These are phyloP conservation scores for Palloptera scutellata DNA, from an alignment of 2,888 invertebrate genomes.

Conservation along the genomic window DNA sequence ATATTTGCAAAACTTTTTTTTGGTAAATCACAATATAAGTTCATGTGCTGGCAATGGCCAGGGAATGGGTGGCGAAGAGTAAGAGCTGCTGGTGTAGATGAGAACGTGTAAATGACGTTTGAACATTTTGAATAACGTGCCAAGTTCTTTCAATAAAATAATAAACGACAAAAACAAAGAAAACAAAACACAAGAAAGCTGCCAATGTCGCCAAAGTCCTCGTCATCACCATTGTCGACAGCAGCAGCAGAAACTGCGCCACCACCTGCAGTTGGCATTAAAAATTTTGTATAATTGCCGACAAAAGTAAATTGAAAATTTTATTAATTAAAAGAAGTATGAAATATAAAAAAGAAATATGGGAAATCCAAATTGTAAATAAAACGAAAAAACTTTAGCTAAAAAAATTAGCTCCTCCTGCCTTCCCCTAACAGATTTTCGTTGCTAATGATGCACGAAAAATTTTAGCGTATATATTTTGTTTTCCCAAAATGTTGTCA, in stretches of 20 bases:
- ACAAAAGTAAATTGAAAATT: slow-evolving; percentile 31
- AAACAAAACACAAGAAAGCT: background rate
- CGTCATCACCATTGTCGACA: slow-evolving; percentile 15
- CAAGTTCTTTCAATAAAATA: slow-evolving; percentile 44
- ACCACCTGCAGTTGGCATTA: slow-evolving; percentile 46
- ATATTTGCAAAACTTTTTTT: too few relatives aligned
- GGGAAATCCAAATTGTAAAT: too few relatives aligned
- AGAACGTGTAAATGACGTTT: slow-evolving; percentile 41
- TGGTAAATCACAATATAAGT: too few relatives aligned
- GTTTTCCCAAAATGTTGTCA: too few relatives aligned
- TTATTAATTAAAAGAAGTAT: slow-evolving; percentile 42
- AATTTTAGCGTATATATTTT: too few relatives aligned
- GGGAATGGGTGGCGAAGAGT: background rate
- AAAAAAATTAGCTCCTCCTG: background rate
- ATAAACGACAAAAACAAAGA: slow-evolving; percentile 13
- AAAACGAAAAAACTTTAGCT: too few relatives aligned
- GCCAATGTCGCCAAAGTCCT: slow-evolving; percentile 8
- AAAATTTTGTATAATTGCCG: slow-evolving; percentile 41
- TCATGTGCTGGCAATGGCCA: too few relatives aligned
- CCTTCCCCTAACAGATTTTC: too few relatives aligned
- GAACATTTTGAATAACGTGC: slow-evolving; percentile 46
- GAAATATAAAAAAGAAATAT: slow-evolving; percentile 17
- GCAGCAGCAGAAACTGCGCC: slow-evolving; percentile 33
- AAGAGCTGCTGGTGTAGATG: background rate
- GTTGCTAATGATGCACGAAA: too few relatives aligned